phyloP scores from a whole-genome alignment of 2,113 vertebrate species.

The Willisornis vidua region DNA sequence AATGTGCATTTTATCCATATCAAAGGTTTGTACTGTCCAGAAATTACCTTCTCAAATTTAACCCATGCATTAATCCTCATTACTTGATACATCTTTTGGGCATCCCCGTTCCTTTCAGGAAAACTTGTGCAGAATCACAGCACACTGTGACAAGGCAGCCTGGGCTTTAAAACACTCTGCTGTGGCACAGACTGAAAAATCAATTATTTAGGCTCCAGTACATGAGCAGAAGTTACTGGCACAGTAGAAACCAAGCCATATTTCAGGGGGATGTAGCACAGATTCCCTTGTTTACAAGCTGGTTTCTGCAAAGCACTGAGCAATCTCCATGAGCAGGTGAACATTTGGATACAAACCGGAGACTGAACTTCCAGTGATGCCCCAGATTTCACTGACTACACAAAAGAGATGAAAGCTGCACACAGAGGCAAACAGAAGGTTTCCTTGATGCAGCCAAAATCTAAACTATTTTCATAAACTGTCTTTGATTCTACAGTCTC shows the following conservation, averaged over 20 bases:
- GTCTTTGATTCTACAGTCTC: neutral
- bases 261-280: neutral
- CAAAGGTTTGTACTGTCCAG: neutral
- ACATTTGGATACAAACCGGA: neutral
- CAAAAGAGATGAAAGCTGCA: neutral
- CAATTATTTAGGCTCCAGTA: constrained; percentile 6
- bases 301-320: neutral
- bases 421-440: neutral
- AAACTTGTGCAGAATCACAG: neutral
- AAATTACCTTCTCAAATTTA: neutral
- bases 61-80: neutral
- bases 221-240: neutral
- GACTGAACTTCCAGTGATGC: neutral
- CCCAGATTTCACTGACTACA: neutral
- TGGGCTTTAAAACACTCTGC: neutral
- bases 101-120: neutral
- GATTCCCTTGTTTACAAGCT: neutral
- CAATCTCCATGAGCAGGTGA: neutral
- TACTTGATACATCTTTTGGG: neutral
- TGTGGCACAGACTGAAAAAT: neutral
- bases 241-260: neutral
- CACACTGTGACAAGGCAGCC: rapidly evolving
- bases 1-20: constrained; percentile 47
- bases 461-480: neutral
- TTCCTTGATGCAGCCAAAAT: neutral